A percentile compares a stretch with the other conserved stretches of the same genome.
Evolutionary conservation across 2,113 vertebrate genomes (phyloP).

Genomic region (Percina caprodes): DNA sequence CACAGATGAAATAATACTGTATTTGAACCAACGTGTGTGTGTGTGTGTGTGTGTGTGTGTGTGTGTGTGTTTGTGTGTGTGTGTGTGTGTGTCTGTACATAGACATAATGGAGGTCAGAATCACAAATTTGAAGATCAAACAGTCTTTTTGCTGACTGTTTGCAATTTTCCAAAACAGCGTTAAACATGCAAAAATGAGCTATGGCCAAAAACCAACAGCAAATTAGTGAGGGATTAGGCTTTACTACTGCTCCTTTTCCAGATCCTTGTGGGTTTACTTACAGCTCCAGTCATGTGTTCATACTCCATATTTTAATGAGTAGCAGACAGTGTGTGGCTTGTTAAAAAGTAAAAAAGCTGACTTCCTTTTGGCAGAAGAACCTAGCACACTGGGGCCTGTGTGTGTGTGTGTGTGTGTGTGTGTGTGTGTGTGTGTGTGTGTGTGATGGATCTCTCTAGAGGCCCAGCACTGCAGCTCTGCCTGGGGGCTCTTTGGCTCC

Average conservation of each 20-base stretch:
- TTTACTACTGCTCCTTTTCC: constrained; percentile 72
- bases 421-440: constrained; percentile 37
- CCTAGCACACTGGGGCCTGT: constrained; percentile 66
- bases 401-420: constrained; percentile 24
- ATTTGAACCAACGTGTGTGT: constrained; percentile 22
- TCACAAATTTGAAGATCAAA: constrained; percentile 55
- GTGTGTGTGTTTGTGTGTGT: too few species aligned
- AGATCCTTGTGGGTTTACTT: constrained; percentile 76
- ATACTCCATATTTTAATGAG: constrained; percentile 79
- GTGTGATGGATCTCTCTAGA: constrained; percentile 65
- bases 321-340: constrained; percentile 78
- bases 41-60: too few species aligned
- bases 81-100: constrained; percentile 36
- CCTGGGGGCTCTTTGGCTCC: constrained; percentile 68
- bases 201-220: constrained; percentile 57
- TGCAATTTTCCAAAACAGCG: constrained; percentile 73
- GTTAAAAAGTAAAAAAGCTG: constrained; percentile 58
- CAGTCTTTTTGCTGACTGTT: constrained; percentile 57
- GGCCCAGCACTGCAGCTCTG: constrained; percentile 45
- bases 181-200: constrained; percentile 61
- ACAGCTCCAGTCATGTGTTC: constrained; percentile 69
- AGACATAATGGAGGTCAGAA: constrained; percentile 46
- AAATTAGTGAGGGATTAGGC: constrained; percentile 72
- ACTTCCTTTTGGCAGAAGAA: constrained; percentile 71
- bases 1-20: constrained; percentile 29